A percentile compares a stretch with the other conserved stretches of the same genome.
Conservation (phyloP, 2,113 vertebrate species). For the Chaetops frenatus region DNA sequence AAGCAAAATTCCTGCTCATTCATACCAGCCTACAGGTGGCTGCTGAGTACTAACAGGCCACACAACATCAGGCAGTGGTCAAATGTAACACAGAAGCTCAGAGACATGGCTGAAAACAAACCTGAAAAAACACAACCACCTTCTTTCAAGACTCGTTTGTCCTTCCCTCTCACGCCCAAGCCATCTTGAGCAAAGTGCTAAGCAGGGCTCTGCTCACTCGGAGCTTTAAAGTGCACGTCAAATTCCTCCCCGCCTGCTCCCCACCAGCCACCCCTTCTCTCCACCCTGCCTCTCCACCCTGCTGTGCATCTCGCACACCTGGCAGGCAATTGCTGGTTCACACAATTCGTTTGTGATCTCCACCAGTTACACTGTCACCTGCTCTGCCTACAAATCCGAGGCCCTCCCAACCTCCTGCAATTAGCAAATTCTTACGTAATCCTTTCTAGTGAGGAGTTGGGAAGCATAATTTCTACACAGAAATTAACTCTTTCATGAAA, state of each 20-base stretch:
- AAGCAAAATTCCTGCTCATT: neutral
- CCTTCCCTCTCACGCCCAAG: neutral
- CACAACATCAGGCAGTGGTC: neutral
- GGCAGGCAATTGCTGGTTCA: neutral
- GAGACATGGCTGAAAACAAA: neutral
- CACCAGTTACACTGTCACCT: neutral
- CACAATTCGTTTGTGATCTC: neutral
- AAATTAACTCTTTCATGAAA: neutral
- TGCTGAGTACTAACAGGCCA: neutral
- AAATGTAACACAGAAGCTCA: neutral
- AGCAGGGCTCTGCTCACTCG: accelerated
- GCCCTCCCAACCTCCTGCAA: neutral
- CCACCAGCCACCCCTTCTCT: neutral
- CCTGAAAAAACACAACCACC: neutral
- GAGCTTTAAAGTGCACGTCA: neutral
- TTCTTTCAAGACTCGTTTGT: neutral
- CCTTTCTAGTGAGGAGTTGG: neutral
- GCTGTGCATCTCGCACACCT: neutral
- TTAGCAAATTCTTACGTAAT: neutral
- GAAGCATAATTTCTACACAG: neutral
- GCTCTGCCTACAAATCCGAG: neutral
- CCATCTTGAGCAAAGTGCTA: neutral
- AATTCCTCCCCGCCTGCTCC: neutral
- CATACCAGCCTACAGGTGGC: neutral
- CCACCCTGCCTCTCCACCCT: neutral